Base-by-base conservation (phyloP, 2,113 vertebrate species). In the Toxotes chatareus region DNA sequence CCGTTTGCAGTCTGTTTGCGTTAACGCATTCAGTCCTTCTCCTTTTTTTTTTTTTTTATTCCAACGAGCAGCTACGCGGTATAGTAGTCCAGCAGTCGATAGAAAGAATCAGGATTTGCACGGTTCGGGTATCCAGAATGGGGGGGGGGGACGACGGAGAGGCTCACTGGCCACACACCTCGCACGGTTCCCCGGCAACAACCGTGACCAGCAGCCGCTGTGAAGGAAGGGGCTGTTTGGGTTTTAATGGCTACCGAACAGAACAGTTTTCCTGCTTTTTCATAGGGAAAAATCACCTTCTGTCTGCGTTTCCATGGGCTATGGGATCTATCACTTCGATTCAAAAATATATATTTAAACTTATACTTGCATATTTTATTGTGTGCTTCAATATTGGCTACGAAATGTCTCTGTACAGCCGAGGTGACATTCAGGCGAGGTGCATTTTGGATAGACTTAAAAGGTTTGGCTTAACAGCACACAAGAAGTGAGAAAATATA, bases 161-260 rank as follows among this genome's bases (percentile, higher is more conserved):
- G 76, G 31, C 36, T 40, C 61, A 2, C 32, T 49, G 66, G 23
- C 83, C 59, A 82, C 62, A 75, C 80, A 85, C 86, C 86, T 83
- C 85, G 86, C 67, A 53, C 40, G 31, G 14, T 63, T 83, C 68
- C 74, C 68, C 59, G 73, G 46, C 42, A 56, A 5, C 79, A 65
- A 75, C 51, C 65, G 13, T 47, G 17, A 23, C 16, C 59, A 42
- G 4, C 59, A 49, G 21, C 60, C 76, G 56, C 79, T 68, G 76
- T 4, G 27, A 2, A 21, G 38, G 31, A 16, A 13, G 8, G 9
- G 31, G 27, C 51, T 6, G 64, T 2, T 3, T 51, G 71, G 23
- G 23, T 55, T 42, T 27, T 38, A 71, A 83, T 85, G 82, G 76
- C 76, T 66, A 32, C 79, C 42, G 55, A 63, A 79, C 1, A 34